Evolutionary conservation across 2,113 vertebrate genomes (phyloP).

Genomic region (Nerophis lumbriciformis): DNA sequence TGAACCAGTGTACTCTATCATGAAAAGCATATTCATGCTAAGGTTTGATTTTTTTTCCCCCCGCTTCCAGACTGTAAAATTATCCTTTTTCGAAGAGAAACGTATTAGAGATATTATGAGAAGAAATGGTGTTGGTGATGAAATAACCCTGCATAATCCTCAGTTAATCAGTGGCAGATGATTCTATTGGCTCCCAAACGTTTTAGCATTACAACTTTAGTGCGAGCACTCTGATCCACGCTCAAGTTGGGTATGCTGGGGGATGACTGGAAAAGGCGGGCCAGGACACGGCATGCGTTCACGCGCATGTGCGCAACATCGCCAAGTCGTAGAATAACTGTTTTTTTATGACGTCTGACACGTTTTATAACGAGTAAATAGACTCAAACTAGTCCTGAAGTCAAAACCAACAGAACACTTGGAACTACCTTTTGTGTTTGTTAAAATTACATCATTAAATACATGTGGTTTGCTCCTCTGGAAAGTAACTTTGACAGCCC

Average conservation of each 20-base stretch:
- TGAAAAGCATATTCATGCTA: slow-evolving; percentile 17
- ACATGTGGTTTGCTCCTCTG: no score
- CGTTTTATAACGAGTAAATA: no score
- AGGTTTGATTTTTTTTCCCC: neutral
- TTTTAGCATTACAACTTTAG: slow-evolving; percentile 29
- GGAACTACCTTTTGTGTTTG: no score
- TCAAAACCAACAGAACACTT: no score
- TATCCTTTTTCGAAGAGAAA: slow-evolving; percentile 13
- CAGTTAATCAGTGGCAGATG: slow-evolving; percentile 32
- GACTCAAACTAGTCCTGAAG: no score
- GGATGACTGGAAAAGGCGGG: no score
- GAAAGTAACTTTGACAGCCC: no score
- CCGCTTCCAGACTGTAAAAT: slow-evolving; percentile 3
- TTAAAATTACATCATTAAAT: no score
- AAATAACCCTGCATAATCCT: slow-evolving; percentile 30
- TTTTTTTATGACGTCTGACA: no score
- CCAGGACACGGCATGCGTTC: no score
- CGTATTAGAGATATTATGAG: slow-evolving; percentile 30
- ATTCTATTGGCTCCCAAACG: slow-evolving; percentile 27
- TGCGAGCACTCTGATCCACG: neutral
- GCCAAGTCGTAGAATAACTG: no score
- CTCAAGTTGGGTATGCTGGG: neutral
- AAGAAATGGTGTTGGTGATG: slow-evolving; percentile 29
- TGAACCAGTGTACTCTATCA: neutral
- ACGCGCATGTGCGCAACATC: no score